Evolutionary conservation across 2,797 vertebrate species (phyloP).

Genomic region (Pygocentrus nattereri): DNA sequence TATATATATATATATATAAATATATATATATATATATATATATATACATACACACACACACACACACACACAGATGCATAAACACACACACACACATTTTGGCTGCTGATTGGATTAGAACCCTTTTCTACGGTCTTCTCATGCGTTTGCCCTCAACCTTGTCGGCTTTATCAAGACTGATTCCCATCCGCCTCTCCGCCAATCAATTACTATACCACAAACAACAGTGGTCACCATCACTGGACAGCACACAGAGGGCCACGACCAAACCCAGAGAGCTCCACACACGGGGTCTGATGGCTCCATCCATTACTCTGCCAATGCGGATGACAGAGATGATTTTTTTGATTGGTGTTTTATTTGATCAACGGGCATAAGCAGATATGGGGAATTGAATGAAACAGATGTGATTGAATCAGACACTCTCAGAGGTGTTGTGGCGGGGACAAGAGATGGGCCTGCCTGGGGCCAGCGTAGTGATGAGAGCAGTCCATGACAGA

Average conservation of each 20-base stretch:
- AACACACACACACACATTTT: not conserved
- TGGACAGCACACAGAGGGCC: slow-evolving; percentile 8
- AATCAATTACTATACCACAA: slow-evolving; percentile 32
- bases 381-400: slow-evolving; percentile 56
- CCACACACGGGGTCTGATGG: slow-evolving; percentile 32
- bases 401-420: slow-evolving; percentile 60
- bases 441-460: slow-evolving; percentile 30
- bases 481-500: slow-evolving; percentile 50
- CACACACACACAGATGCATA: too few relatives aligned
- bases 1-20: too few relatives aligned
- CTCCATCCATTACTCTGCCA: slow-evolving; percentile 55
- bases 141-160: slow-evolving; percentile 24
- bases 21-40: too few relatives aligned
- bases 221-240: not conserved
- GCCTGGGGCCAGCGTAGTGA: slow-evolving; percentile 13
- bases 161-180: slow-evolving; percentile 54
- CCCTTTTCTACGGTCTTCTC: slow-evolving; percentile 26
- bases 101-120: slow-evolving; percentile 50
- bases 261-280: slow-evolving; percentile 27
- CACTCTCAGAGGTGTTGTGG: slow-evolving; percentile 32
- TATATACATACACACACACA: too few relatives aligned
- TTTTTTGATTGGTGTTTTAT: slow-evolving; percentile 56
- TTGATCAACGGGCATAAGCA: slow-evolving; percentile 58
- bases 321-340: slow-evolving; percentile 50
- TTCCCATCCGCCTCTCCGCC: slow-evolving; percentile 42